Percentiles rank a stretch among this genome's conserved stretches.
Conservation (phyloP, 2,113 vertebrate species). For the rabbit (Oryctolagus cuniculus) region DNA sequence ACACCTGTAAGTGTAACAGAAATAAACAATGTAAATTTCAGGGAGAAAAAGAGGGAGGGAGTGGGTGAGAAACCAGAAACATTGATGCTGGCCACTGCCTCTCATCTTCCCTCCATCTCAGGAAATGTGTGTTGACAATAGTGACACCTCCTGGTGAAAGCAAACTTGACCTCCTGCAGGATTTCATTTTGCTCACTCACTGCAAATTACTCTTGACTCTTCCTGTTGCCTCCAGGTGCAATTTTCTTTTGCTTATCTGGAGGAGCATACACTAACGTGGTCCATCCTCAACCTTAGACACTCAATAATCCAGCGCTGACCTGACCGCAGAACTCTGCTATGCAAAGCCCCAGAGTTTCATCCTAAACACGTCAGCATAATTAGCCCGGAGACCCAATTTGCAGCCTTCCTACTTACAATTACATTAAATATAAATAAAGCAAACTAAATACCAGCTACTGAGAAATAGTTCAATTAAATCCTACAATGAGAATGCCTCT, state of each 20-base stretch:
- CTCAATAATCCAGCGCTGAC: slow-evolving; percentile 78
- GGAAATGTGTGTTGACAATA: slow-evolving; percentile 74
- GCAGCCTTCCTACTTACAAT: slow-evolving; percentile 82
- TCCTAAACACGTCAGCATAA: slow-evolving; percentile 82
- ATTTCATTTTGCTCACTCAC: slow-evolving; percentile 77
- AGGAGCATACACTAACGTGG: slow-evolving; percentile 59
- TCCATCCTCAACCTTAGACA: slow-evolving; percentile 75
- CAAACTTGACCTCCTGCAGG: slow-evolving; percentile 52
- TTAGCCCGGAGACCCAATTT: slow-evolving; percentile 82
- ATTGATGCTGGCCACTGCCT: neutral
- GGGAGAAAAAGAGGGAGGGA: neutral
- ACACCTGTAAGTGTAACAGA: neutral
- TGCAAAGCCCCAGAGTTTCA: slow-evolving; percentile 79
- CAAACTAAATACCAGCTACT: slow-evolving; percentile 86
- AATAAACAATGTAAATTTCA: neutral
- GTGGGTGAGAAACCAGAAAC: neutral
- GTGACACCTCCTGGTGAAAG: slow-evolving; percentile 54
- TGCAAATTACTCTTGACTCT: slow-evolving; percentile 64
- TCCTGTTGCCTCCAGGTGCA: slow-evolving; percentile 43
- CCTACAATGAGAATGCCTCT: slow-evolving; percentile 72
- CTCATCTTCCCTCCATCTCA: slow-evolving; percentile 41
- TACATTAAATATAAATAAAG: slow-evolving; percentile 91
- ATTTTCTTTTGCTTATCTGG: slow-evolving; percentile 67
- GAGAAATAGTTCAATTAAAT: slow-evolving; percentile 90
- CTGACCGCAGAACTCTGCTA: slow-evolving; percentile 67